Conservation (phyloP, 1,140 invertebrate species). For the Drosophila willistoni region DNA sequence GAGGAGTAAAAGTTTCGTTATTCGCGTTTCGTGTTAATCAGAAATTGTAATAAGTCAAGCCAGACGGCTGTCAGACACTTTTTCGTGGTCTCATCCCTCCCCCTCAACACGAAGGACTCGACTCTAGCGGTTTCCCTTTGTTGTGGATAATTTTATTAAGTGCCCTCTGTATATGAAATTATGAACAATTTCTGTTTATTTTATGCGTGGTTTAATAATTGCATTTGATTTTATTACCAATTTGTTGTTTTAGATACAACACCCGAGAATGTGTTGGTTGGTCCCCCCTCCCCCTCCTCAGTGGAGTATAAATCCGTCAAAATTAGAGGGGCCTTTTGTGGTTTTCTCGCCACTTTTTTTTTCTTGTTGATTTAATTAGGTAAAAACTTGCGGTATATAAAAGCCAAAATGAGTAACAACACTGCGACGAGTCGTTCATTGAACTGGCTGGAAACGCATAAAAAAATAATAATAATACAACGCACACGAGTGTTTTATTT, state of each 20-base stretch:
- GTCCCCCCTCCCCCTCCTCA: not conserved
- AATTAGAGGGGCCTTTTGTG: constrained; percentile 21
- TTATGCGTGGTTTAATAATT: constrained; percentile 45
- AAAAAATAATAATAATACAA: constrained; percentile 15
- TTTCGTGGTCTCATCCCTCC: not conserved
- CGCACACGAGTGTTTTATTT: constrained; percentile 1
- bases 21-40: constrained; percentile 47
- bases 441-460: constrained; percentile 42
- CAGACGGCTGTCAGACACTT: constrained; percentile 28
- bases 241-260: not conserved
- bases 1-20: constrained; percentile 5
- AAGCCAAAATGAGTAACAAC: constrained; percentile 59
- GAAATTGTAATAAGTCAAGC: constrained; percentile 29
- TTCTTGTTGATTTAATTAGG: constrained; percentile 65
- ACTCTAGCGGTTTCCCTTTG: not conserved
- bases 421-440: constrained; percentile 43
- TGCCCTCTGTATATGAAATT: constrained; percentile 27
- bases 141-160: constrained; percentile 36
- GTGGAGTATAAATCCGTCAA: not conserved
- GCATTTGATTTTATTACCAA: constrained; percentile 46
- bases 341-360: constrained; percentile 49
- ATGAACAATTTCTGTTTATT: constrained; percentile 34
- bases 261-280: not conserved
- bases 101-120: not conserved
- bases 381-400: constrained; percentile 50